Evolutionary conservation across 2,797 vertebrate species (phyloP), one percentile per base, ranked within the genome.

Genomic region (Enteromius trimaculatus): DNA sequence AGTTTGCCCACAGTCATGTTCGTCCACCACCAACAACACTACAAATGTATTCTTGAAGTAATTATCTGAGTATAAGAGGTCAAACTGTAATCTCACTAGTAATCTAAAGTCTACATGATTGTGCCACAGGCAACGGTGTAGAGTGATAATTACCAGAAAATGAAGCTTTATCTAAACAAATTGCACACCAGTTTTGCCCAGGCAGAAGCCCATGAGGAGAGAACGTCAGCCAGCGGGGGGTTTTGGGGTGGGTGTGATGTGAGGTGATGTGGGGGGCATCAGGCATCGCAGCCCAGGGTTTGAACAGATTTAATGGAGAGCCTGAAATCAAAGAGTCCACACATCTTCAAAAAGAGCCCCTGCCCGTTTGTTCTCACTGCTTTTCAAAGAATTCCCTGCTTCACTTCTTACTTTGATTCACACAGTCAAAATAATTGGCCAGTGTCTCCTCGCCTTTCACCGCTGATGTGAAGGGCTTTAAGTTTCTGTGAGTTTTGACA

Each of bases 241-340:
- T 55, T n/a, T 21, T 42, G 19, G 19, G 21, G 70, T 21, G 47
- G 77, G 75, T 26, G 37, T 44, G 34, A 13, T n/a, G 80, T 6
- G 31, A 39, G 72, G 64, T 85, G 29, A 34, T 49, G 51, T 49
- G 69, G 34, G 74, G 68, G 74, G 55, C 37, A 75, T 51, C 4
- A 39, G 71, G 80, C 53, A 23, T 31, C 16, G 19, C 26, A 62
- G 79, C 79, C 21, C 5, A 71, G 74, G 84, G 44, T 49, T 44
- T 79, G 69, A 75, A 74, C 74, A 47, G 80, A 79, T 77, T 82
- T 85, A 85, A 81, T 77, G 65, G 79, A 85, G 68, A 84, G 79
- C 21, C 47, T 65, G 65, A 85, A 77, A 85, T 85, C 84, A 85
- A 82, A 85, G 80, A 31, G 58, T 66, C 80, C 76, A 71, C 65